Evolutionary conservation across 2,113 vertebrate species (phyloP), one percentile per base, ranked within the genome.

Genomic region (Saccopteryx bilineata): DNA sequence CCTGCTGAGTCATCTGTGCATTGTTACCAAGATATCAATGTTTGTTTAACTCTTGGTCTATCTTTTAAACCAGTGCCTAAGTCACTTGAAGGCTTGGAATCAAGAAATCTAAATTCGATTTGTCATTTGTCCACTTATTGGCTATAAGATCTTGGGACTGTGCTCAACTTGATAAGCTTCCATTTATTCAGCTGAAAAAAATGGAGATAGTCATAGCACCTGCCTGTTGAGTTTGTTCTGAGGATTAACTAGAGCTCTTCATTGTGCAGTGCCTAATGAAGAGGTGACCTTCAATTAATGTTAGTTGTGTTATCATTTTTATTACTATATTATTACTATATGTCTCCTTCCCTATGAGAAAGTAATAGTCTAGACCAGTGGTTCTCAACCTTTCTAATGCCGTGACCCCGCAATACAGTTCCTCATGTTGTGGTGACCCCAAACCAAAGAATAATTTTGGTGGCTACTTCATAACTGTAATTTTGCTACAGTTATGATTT

Each of bases 311-410:
- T n/a, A 66, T 54, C 39, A 74, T n/a, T 39, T 18, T 65, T 17
- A 48, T 58, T 95, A n/a, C 28, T 91, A 21, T 48, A n/a, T 26
- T 81, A 88, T 81, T 46, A 39, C 17, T 26, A 18, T 31, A 74
- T 18, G 9, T 17, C 14, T 39, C 4, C 5, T 56, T n/a, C 6
- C 2, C 2, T 68, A 39, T 61, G 28, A 24, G 26, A 66, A 14
- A 48, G 39, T 50, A 56, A 8, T 9, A 63, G n/a, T 78, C 71
- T 71, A 79, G 69, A 63, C 71, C n/a, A n/a, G n/a, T n/a, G n/a
- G n/a, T n/a, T n/a, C n/a, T n/a, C n/a, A n/a, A n/a, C n/a, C n/a
- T n/a, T n/a, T n/a, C n/a, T n/a, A n/a, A n/a, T n/a, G n/a, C n/a
- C n/a, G n/a, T n/a, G n/a, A n/a, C n/a, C n/a, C n/a, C n/a, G n/a